phyloP scores from a whole-genome alignment of 2,113 vertebrate species.

The Dendrocopos noguchii region DNA sequence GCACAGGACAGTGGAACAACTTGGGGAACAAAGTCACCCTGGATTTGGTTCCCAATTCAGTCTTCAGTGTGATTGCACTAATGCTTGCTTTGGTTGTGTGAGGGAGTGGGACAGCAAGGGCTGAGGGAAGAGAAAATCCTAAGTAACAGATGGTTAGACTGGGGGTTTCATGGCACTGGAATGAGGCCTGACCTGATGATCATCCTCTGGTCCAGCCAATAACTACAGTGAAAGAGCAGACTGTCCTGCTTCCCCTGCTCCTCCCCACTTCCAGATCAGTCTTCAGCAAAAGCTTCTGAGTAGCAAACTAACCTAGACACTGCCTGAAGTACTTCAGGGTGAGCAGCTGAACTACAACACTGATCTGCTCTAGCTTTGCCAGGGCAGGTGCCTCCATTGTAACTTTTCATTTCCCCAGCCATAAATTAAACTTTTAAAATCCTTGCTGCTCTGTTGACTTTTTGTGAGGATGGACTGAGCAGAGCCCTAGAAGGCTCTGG shows the following conservation, averaged over 20 bases:
- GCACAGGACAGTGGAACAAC: neutral
- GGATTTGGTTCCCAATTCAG: neutral
- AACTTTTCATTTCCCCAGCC: neutral
- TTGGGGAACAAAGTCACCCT: neutral
- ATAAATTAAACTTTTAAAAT: neutral
- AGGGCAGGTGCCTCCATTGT: neutral
- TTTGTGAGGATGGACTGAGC: neutral
- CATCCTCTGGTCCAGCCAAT: neutral
- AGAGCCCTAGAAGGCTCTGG: neutral
- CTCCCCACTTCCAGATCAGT: neutral
- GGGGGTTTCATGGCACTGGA: neutral
- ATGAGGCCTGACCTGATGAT: neutral
- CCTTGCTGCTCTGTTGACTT: neutral
- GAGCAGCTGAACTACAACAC: neutral
- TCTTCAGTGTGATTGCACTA: neutral
- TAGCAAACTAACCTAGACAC: neutral
- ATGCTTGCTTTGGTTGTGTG: neutral
- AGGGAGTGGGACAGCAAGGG: neutral
- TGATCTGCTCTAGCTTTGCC: neutral
- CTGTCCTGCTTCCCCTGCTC: neutral
- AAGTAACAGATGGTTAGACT: no score
- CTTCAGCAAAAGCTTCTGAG: neutral
- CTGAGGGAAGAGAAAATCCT: neutral
- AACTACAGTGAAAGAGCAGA: neutral
- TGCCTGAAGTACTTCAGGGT: neutral